Percentiles rank a stretch among this genome's conserved stretches.
phyloP scores from a whole-genome alignment of 2,797 vertebrate genomes.

The Sciaenops ocellatus region DNA sequence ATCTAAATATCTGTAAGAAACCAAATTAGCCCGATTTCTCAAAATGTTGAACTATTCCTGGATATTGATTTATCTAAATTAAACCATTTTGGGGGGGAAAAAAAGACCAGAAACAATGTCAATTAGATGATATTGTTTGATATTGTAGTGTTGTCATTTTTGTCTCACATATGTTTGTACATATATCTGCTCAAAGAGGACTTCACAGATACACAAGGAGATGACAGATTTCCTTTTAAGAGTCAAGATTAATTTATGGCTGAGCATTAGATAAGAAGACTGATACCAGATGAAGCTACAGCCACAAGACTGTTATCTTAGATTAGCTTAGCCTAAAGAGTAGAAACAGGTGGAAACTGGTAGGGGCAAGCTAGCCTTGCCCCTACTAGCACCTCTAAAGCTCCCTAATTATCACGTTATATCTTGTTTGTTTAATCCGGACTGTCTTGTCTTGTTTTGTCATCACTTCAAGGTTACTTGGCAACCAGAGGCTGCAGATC shows the following conservation, averaged over 20 bases:
- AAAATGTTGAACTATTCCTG: not conserved
- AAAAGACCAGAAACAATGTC: slow-evolving; percentile 28
- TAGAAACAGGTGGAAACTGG: not conserved
- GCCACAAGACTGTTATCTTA: not conserved
- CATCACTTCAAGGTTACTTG: not conserved
- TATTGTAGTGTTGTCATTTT: no score
- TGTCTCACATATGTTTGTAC: not conserved
- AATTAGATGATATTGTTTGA: slow-evolving; percentile 28
- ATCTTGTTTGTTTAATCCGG: not conserved
- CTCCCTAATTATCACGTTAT: not conserved
- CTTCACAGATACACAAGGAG: not conserved
- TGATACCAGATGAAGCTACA: not conserved
- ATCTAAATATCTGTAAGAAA: not conserved
- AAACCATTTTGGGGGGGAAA: slow-evolving; percentile 37
- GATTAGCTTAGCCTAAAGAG: not conserved
- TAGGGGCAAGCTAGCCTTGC: no score
- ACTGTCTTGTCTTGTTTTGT: not conserved
- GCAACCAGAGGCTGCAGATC: not conserved
- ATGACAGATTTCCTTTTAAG: not conserved
- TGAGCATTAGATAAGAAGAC: not conserved
- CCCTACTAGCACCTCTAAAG: no score
- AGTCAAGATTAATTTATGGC: not conserved
- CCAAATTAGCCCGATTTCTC: no score
- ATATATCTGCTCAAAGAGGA: not conserved
- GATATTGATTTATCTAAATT: slow-evolving; percentile 64